Percentiles rank a stretch among this genome's conserved stretches.
Conservation (phyloP, 2,888 invertebrate species). For the Xestia rhomboidea region DNA sequence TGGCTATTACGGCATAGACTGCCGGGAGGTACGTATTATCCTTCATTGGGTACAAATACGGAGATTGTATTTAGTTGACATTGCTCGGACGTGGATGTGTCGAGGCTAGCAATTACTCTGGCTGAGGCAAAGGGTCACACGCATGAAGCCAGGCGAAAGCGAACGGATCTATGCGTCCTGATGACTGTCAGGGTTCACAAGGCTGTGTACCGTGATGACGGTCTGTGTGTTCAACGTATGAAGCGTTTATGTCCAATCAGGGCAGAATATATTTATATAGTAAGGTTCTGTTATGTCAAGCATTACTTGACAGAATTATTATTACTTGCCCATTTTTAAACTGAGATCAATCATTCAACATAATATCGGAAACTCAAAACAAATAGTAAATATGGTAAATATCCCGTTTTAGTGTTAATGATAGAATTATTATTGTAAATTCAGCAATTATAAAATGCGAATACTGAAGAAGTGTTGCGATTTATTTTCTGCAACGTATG, state of each 20-base stretch:
- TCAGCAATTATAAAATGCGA: not conserved
- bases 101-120: constrained; percentile 44
- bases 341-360: no score
- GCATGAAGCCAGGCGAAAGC: constrained; percentile 27
- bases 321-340: no score
- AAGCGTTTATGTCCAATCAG: constrained; percentile 15
- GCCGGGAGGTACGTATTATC: constrained; percentile 3
- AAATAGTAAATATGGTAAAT: no score
- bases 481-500: not conserved
- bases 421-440: not conserved
- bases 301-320: not conserved
- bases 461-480: not conserved
- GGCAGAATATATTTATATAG: no score
- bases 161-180: constrained; percentile 44
- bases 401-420: no score
- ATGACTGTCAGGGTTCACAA: constrained; percentile 34
- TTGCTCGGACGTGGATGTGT: constrained; percentile 18
- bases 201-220: constrained; percentile 16
- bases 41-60: constrained; percentile 43
- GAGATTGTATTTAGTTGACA: constrained; percentile 44
- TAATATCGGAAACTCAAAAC: no score
- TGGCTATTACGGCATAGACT: constrained; percentile 16
- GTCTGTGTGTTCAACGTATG: constrained; percentile 15
- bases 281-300: not conserved
- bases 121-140: constrained; percentile 32